These are phyloP conservation scores for Anser cygnoides DNA, from an alignment of 2,113 vertebrate species.

Conservation along the genomic window DNA sequence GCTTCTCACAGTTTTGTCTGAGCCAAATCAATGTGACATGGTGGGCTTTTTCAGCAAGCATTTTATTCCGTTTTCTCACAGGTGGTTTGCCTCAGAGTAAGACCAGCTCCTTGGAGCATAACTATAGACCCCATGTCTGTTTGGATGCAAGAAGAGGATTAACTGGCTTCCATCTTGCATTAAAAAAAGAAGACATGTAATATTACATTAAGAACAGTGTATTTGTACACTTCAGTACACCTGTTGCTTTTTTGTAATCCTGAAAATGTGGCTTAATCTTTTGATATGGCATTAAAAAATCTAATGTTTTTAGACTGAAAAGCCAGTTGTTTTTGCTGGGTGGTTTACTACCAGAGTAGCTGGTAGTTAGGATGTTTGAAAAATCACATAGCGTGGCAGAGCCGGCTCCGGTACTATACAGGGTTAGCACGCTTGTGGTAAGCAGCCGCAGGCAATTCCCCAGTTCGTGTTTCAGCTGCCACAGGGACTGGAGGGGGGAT, in stretches of 20 bases:
- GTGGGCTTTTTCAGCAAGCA: background rate
- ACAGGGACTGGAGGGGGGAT: background rate
- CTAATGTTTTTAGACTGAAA: background rate
- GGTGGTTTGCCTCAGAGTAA: background rate
- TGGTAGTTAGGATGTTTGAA: background rate
- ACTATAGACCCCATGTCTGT: background rate
- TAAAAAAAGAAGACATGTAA: background rate
- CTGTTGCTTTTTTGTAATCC: background rate
- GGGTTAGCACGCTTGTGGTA: background rate
- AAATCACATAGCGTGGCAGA: background rate
- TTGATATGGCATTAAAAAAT: background rate
- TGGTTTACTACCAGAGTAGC: background rate
- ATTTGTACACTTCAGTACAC: background rate
- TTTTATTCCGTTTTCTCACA: slow-evolving; percentile 27
- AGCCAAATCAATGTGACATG: background rate
- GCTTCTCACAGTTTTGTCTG: background rate
- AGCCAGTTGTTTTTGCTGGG: accelerated
- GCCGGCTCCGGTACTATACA: background rate
- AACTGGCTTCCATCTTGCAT: background rate
- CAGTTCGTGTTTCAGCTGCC: background rate
- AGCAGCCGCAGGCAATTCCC: background rate
- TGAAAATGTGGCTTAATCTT: background rate
- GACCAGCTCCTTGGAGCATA: background rate
- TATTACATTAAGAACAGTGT: background rate
- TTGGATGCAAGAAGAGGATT: background rate